A percentile compares a stretch with the other conserved stretches of the same genome.
Conservation (phyloP, 2,113 vertebrate genomes). For the Sceloporus tristichus region DNA sequence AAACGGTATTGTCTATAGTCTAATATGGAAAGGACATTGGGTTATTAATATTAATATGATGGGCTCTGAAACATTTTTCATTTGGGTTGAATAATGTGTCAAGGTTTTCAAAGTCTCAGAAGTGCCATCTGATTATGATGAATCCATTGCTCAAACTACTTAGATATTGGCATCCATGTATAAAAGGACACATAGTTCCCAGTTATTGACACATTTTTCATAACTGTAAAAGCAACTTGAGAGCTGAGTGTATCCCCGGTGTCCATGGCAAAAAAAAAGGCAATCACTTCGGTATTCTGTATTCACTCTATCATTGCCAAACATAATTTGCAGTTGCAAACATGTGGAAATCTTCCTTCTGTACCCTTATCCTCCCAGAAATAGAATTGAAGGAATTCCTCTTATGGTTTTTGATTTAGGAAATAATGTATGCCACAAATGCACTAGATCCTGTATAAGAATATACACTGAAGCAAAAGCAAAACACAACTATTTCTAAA, state of each 20-base stretch:
- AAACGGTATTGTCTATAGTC: constrained; percentile 21
- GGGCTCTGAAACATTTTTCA: constrained; percentile 34
- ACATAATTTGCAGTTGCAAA: constrained; percentile 13
- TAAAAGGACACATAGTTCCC: constrained; percentile 21
- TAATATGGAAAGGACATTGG: constrained; percentile 39
- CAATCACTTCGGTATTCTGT: not conserved
- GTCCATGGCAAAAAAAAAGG: not conserved
- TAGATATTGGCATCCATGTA: constrained; percentile 22
- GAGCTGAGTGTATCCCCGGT: constrained; percentile 4
- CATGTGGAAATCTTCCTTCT: not conserved
- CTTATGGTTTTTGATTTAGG: constrained; percentile 9
- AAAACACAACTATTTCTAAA: not conserved
- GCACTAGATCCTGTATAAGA: not conserved
- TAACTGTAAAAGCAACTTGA: constrained; percentile 29
- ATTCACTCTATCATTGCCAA: not conserved
- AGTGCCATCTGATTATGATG: constrained; percentile 20
- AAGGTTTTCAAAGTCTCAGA: constrained; percentile 34
- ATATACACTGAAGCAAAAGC: not conserved
- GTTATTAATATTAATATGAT: constrained; percentile 53
- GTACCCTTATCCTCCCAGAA: not conserved
- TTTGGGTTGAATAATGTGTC: constrained; percentile 28
- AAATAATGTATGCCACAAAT: not conserved
- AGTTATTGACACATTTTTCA: constrained; percentile 46
- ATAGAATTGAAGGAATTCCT: constrained; percentile 2
- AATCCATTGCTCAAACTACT: constrained; percentile 28